Conservation (phyloP, 2,888 invertebrate species). For the Petrophora chlorosata region DNA sequence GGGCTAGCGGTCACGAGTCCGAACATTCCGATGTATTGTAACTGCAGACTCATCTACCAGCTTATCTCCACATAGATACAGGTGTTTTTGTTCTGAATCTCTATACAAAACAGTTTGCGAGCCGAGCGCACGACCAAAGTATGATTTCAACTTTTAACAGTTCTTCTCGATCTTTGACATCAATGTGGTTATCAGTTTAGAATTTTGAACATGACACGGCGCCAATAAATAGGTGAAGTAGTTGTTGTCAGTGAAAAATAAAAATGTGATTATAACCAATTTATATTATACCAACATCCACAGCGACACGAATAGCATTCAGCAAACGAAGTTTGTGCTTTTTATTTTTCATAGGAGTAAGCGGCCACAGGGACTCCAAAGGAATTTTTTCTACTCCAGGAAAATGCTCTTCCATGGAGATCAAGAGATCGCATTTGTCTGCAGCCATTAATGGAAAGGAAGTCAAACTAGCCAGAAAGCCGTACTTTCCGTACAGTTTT, state of each 20-base stretch:
- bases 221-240: too few relatives aligned
- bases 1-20: slow-evolving; percentile 65
- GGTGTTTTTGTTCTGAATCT: slow-evolving; percentile 63
- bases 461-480: slow-evolving; percentile 48
- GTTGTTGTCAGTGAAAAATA: slow-evolving; percentile 5
- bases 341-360: slow-evolving; percentile 46
- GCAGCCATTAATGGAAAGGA: slow-evolving; percentile 52
- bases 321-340: slow-evolving; percentile 49
- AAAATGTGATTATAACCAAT: slow-evolving; percentile 6
- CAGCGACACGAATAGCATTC: slow-evolving; percentile 52
- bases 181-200: too few relatives aligned
- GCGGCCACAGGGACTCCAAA: slow-evolving; percentile 52
- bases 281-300: slow-evolving; percentile 55
- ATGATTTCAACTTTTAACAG: slow-evolving; percentile 35
- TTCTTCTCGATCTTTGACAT: too few relatives aligned
- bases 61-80: slow-evolving; percentile 60
- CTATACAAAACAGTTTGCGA: slow-evolving; percentile 59
- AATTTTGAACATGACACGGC: too few relatives aligned
- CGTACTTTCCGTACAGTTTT: slow-evolving; percentile 52
- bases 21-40: slow-evolving; percentile 65
- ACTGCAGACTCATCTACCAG: slow-evolving; percentile 67
- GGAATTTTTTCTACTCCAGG: slow-evolving; percentile 48
- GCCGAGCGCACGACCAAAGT: slow-evolving; percentile 11
- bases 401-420: slow-evolving; percentile 40
- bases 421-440: slow-evolving; percentile 48